Percentiles rank a stretch among this genome's conserved stretches.
phyloP scores from a whole-genome alignment of 2,113 vertebrate species.

The Cyphomyrus plagiostoma region DNA sequence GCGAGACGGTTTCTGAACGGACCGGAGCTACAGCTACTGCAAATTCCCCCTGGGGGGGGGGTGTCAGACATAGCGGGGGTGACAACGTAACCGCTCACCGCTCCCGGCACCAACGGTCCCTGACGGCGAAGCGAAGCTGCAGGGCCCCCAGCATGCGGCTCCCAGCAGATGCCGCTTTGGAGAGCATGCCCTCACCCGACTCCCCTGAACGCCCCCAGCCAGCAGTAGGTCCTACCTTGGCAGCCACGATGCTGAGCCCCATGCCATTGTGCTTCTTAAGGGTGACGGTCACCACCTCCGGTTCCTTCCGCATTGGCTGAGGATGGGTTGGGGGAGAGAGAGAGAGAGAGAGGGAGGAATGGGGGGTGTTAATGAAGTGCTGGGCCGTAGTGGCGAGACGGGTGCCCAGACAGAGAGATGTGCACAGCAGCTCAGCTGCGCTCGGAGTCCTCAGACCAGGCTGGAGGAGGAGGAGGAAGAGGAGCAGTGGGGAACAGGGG shows the following conservation, averaged over 20 bases:
- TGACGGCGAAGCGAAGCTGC: neutral
- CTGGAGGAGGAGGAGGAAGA: neutral
- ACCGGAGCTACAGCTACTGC: neutral
- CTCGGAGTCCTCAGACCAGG: neutral
- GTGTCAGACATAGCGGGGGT: neutral
- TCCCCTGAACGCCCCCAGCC: neutral
- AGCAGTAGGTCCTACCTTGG: conserved; percentile 75
- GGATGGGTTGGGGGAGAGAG: conserved; percentile 24
- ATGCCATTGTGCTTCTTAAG: conserved; percentile 97
- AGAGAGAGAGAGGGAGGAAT: conserved; percentile 15
- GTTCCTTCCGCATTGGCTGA: conserved; percentile 90
- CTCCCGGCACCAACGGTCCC: neutral
- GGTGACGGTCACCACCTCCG: conserved; percentile 94
- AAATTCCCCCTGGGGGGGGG: neutral
- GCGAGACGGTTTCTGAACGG: neutral
- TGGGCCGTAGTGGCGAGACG: neutral
- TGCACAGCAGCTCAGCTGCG: neutral
- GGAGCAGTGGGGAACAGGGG: neutral
- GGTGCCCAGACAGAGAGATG: neutral
- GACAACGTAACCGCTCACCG: neutral
- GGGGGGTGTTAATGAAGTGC: conserved; percentile 10
- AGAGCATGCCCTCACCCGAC: neutral
- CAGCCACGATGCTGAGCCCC: conserved; percentile 97
- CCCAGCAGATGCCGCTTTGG: neutral
- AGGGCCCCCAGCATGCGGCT: neutral